Conservation (phyloP, 2,113 vertebrate species). For the Amphiprion ocellaris region DNA sequence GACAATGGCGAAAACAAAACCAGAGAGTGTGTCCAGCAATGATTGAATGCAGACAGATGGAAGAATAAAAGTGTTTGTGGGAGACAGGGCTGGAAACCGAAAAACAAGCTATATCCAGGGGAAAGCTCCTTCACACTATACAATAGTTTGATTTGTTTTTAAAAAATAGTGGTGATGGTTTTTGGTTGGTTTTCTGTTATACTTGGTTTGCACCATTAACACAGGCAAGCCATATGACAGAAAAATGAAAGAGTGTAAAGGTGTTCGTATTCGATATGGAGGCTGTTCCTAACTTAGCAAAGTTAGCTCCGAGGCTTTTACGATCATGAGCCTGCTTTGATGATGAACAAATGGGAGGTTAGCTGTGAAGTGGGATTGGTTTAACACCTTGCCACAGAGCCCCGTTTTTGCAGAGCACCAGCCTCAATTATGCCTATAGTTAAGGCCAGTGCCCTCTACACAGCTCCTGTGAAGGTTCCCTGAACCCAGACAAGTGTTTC, state of each 20-base stretch:
- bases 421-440: slow-evolving; percentile 64
- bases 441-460: slow-evolving; percentile 73
- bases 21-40: slow-evolving; percentile 62
- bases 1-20: slow-evolving; percentile 74
- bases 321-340: slow-evolving; percentile 59
- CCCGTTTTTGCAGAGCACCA: slow-evolving; percentile 43
- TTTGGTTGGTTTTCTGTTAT: not conserved
- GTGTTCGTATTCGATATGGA: slow-evolving; percentile 30
- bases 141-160: not conserved
- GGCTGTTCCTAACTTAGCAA: not conserved
- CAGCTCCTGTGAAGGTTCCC: slow-evolving; percentile 72
- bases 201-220: no score
- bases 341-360: slow-evolving; percentile 62
- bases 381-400: slow-evolving; percentile 70
- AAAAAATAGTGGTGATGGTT: not conserved
- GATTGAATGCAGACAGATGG: slow-evolving; percentile 63
- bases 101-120: not conserved
- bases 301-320: slow-evolving; percentile 18
- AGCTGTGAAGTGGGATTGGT: slow-evolving; percentile 73
- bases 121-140: not conserved
- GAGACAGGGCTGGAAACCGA: slow-evolving; percentile 60
- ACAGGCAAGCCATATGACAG: not conserved
- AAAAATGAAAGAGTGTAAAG: not conserved
- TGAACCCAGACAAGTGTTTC: slow-evolving; percentile 82
- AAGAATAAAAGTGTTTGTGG: slow-evolving; percentile 59